Conservation (phyloP, 2,113 vertebrate genomes). For the Psilopogon haemacephalus region DNA sequence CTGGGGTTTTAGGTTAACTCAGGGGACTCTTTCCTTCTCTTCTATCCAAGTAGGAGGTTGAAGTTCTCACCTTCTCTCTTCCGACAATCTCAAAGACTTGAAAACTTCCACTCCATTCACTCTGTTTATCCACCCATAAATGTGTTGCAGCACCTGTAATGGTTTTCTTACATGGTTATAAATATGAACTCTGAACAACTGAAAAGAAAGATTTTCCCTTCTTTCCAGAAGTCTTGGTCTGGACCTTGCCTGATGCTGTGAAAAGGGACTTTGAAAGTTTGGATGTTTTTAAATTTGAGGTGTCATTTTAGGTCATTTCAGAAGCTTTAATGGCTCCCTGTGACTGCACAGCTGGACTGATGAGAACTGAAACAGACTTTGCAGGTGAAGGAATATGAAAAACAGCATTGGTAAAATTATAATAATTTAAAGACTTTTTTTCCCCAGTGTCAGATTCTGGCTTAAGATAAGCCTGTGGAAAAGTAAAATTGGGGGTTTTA, state of each 20-base stretch:
- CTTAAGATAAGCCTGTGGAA: background rate
- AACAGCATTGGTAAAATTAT: background rate
- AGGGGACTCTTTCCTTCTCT: background rate
- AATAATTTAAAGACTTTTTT: background rate
- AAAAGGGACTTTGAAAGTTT: slow-evolving; percentile 28
- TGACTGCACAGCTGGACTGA: slow-evolving; percentile 3
- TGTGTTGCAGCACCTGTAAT: background rate
- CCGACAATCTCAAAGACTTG: background rate
- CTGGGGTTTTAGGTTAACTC: background rate
- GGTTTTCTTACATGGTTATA: background rate
- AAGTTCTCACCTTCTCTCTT: background rate
- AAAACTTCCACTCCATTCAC: background rate
- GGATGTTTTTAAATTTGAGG: background rate
- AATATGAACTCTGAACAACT: background rate
- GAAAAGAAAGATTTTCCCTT: background rate
- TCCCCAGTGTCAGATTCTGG: background rate
- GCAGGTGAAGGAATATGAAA: background rate
- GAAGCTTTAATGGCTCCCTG: background rate
- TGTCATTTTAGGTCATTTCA: slow-evolving; percentile 26
- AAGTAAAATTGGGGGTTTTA: background rate
- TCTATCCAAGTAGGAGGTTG: background rate
- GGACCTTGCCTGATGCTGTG: background rate
- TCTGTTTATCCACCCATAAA: background rate
- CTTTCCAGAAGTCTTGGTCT: background rate
- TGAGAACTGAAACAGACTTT: background rate